Conservation (phyloP, 2,113 vertebrate genomes). For the Oryzias woworae region DNA sequence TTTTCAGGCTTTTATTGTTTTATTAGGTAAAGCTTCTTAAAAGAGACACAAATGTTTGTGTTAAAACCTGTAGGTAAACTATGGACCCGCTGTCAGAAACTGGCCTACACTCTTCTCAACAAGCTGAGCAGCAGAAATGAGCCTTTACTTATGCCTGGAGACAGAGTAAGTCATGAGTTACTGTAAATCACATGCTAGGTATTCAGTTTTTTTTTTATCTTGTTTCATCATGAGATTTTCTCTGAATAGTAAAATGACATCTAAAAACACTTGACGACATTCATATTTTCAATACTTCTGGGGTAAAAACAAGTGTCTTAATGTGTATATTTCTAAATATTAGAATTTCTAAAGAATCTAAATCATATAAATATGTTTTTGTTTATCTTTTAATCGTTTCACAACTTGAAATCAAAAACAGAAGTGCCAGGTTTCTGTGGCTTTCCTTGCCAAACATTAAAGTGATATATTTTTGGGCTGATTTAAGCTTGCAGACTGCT, state of each 20-base stretch:
- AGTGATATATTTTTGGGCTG: background rate
- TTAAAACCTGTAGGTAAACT: conserved; percentile 83
- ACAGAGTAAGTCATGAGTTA: conserved; percentile 82
- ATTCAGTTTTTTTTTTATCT: background rate
- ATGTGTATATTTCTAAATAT: too few species aligned
- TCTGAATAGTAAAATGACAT: background rate
- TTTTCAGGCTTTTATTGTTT: too few species aligned
- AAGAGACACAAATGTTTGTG: conserved; percentile 2
- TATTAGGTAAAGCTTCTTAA: background rate
- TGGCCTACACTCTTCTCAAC: conserved; percentile 93
- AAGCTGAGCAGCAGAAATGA: conserved; percentile 90
- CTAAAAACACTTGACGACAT: background rate
- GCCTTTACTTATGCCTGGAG: conserved; percentile 88
- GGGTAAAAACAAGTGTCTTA: too few species aligned
- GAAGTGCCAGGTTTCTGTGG: background rate
- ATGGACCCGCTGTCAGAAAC: conserved; percentile 94
- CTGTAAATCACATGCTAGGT: background rate
- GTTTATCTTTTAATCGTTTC: background rate
- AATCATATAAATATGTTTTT: too few species aligned
- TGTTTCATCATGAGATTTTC: background rate
- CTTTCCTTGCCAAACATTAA: background rate
- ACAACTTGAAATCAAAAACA: background rate
- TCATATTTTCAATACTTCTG: background rate
- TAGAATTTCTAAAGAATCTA: too few species aligned
- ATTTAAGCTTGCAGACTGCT: background rate